A percentile compares a stretch with the other conserved stretches of the same genome.
Conservation (phyloP, 1,140 invertebrate genomes). For the Charaxes varanes region DNA sequence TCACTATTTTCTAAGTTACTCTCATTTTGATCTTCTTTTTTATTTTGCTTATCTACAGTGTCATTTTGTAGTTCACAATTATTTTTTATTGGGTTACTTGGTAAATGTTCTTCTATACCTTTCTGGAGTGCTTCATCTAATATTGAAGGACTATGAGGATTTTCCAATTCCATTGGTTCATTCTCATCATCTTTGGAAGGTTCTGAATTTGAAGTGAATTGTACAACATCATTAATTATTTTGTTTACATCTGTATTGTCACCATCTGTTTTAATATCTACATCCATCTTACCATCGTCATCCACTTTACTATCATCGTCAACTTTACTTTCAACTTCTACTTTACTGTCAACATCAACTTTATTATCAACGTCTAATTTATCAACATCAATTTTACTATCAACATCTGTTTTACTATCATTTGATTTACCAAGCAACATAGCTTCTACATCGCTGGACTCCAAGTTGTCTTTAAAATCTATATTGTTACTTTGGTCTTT, state of each 20-base stretch:
- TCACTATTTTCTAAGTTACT: conserved; percentile 4
- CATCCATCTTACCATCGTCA: conserved; percentile 26
- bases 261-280: conserved; percentile 51
- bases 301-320: conserved; percentile 58
- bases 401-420: conserved; percentile 25
- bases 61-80: no score
- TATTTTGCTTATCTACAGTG: no score
- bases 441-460: conserved; percentile 65
- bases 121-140: conserved; percentile 56
- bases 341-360: conserved; percentile 40
- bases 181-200: conserved; percentile 18
- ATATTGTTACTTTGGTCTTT: conserved; percentile 39
- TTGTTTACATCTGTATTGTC: conserved; percentile 42
- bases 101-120: conserved; percentile 55
- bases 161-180: conserved; percentile 27
- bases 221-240: conserved; percentile 47
- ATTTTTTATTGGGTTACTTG: conserved; percentile 13
- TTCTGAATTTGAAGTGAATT: conserved; percentile 30
- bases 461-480: conserved; percentile 47
- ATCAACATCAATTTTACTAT: conserved; percentile 56
- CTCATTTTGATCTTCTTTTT: not conserved
- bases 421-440: conserved; percentile 54
- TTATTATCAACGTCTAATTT: conserved; percentile 40
- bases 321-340: conserved; percentile 41
- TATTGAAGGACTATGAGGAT: conserved; percentile 58